These are phyloP conservation scores for Petaurus breviceps DNA, from an alignment of 2,113 vertebrate species.

Conservation along the genomic window DNA sequence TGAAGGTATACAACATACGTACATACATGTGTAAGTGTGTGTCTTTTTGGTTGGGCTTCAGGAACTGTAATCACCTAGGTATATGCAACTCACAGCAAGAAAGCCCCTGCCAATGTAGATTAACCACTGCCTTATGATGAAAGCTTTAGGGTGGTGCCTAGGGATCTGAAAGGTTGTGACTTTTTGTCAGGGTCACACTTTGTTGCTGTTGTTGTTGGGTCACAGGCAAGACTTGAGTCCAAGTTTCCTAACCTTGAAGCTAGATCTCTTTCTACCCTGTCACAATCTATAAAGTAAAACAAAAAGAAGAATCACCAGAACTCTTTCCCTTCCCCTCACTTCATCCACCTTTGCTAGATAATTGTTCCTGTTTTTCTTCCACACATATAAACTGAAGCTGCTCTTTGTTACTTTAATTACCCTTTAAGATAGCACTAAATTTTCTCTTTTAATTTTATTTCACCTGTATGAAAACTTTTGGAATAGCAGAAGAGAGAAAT, in stretches of 20 bases:
- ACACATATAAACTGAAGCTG: not conserved
- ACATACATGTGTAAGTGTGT: not conserved
- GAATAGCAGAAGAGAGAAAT: not conserved
- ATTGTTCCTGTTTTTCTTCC: not conserved
- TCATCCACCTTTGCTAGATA: not conserved
- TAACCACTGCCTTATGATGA: not conserved
- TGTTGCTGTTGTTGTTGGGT: not conserved
- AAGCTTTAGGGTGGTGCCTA: not conserved
- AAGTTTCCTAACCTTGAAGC: not conserved
- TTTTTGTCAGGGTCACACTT: not conserved
- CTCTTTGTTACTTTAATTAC: not conserved
- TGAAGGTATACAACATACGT: not conserved
- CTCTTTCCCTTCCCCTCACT: not conserved
- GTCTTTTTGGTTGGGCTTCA: not conserved
- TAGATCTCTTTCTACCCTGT: not conserved
- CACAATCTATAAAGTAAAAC: not conserved
- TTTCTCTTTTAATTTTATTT: not conserved
- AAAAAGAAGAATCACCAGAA: not conserved
- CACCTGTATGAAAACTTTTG: not conserved
- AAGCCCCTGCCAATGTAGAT: not conserved
- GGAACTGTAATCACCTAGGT: not conserved
- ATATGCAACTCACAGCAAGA: not conserved
- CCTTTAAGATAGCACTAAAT: not conserved
- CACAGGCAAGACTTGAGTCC: not conserved
- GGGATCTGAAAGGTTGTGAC: not conserved